Base-by-base conservation (phyloP, 2,797 vertebrate genomes). In the Enteromius treurensis region DNA sequence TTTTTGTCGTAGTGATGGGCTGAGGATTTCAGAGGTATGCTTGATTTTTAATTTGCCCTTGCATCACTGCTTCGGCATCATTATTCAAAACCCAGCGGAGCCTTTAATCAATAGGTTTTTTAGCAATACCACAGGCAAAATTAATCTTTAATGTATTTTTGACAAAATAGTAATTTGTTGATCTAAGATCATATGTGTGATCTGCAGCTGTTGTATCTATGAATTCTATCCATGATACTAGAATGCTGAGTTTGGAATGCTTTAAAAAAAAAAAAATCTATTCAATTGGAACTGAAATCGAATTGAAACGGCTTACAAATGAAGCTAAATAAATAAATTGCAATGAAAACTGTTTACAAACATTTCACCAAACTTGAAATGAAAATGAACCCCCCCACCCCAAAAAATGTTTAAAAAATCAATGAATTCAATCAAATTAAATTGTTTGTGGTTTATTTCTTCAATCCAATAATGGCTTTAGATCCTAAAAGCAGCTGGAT, bases 131-230 rank as follows among this genome's bases (percentile, higher is more conserved):
- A 86, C 76, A 76, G 79, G 79, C 83, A 74, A 80, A 80, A 87
- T 87, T 14, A 84, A 88, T 87, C 60, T 88, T 89, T 87, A 74
- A 89, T 87, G 68, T 64, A 71, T 83, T 77, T 82, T 80, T 69
- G 67, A 86, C 77, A 64, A 32, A 69, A 58, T 85, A 62, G 49
- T 51, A 68, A 78, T 79, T 76, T 82, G 68, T 40, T 78, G 82
- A 82, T 82, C 15, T 49, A 67, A 84, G 81, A 67, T 64, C 15
- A 62, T 77, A 1, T 49, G 45, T 29, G n/a, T 70, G 37, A 70
- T 49, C 23, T 34, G 29, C 7, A 15, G 79, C 17, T 51, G 1
- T 19, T 55, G 14, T 34, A 42, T 53, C 17, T 51, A 19, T 65
- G 55, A 10, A 58, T 58, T 10, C 40, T 42, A 42, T 37, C 37